Conservation (phyloP, 2,797 vertebrate species). For the Phrynocephalus guinanensis region DNA sequence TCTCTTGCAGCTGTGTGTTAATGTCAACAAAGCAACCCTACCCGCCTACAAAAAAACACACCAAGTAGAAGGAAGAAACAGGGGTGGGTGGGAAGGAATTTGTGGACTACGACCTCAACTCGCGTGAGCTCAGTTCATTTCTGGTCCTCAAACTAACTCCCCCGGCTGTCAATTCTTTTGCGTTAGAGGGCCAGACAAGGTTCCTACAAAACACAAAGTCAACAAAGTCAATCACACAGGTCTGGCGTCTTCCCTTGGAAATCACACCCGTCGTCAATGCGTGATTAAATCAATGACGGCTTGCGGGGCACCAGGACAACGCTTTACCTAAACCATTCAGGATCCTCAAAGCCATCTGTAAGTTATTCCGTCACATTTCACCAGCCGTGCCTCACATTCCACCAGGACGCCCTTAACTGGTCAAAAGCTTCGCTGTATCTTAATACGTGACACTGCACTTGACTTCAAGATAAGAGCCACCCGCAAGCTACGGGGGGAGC, state of each 20-base stretch:
- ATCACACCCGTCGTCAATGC: neutral
- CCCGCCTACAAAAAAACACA: no score
- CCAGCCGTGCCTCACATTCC: neutral
- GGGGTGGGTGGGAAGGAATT: no score
- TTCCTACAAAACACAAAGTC: no score
- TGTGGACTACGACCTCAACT: no score
- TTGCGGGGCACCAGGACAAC: neutral
- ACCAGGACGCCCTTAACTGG: constrained; percentile 15
- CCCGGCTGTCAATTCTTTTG: no score
- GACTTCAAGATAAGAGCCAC: constrained; percentile 51
- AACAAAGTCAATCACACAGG: no score
- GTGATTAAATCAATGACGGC: neutral
- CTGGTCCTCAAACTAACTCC: no score
- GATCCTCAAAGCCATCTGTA: neutral
- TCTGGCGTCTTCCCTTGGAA: neutral
- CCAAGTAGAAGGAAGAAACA: no score
- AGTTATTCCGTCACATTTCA: neutral
- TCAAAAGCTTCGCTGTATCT: constrained; percentile 50
- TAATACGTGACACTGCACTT: constrained; percentile 30
- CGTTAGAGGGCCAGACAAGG: no score
- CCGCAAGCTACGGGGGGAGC: constrained; percentile 31
- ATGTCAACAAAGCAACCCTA: no score
- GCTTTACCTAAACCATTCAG: neutral
- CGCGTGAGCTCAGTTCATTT: no score
- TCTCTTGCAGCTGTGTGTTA: no score